A percentile compares a stretch with the other conserved stretches of the same genome.
phyloP scores from a whole-genome alignment of 2,113 vertebrate species.

The human region GRCh38 chr1:40811501-40812000 shows the following conservation, averaged over 20 bases:
- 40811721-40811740: not conserved
- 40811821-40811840: not conserved
- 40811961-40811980: not conserved
- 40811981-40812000: not conserved
- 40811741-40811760: not conserved
- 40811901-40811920: constrained; percentile 1
- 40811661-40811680: not conserved
- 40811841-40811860: not conserved
- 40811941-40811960: not conserved
- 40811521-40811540: not conserved
- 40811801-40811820: not conserved
- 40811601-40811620: not conserved
- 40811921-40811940: not conserved
- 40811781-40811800: not conserved
- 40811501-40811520: not conserved
- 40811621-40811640: not conserved
- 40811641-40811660: not conserved
- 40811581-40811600: not conserved
- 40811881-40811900: not conserved
- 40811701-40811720: not conserved
- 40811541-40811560: not conserved
- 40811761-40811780: not conserved
- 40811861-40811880: not conserved
- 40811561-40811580: not conserved
- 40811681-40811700: not conserved